Evolutionary conservation across 2,888 invertebrate genomes (phyloP), one percentile per base, ranked within the genome.

Genomic region (Cyclophora albipunctata): DNA sequence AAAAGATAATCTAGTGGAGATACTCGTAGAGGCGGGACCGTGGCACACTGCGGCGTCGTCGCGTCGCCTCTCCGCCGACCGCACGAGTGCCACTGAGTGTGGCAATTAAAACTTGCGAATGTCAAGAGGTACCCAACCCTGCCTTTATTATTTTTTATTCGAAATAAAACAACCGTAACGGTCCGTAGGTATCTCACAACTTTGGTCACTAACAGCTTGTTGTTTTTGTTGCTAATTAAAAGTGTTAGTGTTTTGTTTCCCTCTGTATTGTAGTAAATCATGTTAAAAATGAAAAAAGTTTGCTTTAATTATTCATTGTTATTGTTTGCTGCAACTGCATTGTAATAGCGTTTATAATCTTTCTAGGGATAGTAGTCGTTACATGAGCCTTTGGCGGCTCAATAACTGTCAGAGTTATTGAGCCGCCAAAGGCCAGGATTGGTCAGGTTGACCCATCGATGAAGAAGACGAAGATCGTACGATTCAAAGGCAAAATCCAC

Each of bases 21-120:
- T 33, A n/a, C n/a, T n/a, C n/a, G n/a, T n/a, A 34, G 6, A 33
- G 43, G 20, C 6, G 34, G 34, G 43, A 78, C 77, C 73, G 73
- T 66, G 67, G 69, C 70, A 66, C 73, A 66, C 66, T 69, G 46
- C 69, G 64, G 71, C 61, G 66, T 71, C 74, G 76, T 69, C 75
- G 74, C 62, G 62, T 65, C 65, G 71, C 70, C 78, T 83, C 82
- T 77, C 69, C 70, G 69, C 69, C 71, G 69, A 75, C 79, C 83
- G 73, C 82, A 69, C 61, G 70, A 76, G 77, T 66, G 71, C 68
- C 68, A 72, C 76, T 69, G 76, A 84, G 85, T 78, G 81, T 73
- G 75, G 85, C 87, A 87, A 87, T 87, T 87, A 87, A 85, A 87
- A 87, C 81, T 86, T 85, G 81, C 84, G 79, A 85, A 86, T 86